These are phyloP conservation scores for Rhabdophis nuchalis DNA, from an alignment of 2,797 vertebrate species.

Conservation along the genomic window DNA sequence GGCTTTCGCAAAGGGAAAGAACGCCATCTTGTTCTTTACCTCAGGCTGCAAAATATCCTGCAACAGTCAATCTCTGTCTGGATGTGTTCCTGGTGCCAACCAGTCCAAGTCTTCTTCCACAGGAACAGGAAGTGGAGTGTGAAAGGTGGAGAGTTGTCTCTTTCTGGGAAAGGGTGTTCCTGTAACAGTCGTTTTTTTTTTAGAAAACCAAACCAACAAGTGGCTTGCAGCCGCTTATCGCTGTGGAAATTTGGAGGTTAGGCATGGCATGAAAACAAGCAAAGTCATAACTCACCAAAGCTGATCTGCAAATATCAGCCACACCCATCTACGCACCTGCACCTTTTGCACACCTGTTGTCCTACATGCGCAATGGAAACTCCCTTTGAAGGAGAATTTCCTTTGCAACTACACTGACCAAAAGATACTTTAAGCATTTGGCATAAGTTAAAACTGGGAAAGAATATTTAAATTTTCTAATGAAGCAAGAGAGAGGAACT, in stretches of 20 bases:
- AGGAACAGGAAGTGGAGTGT: constrained; percentile 38
- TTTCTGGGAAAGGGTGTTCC: constrained; percentile 35
- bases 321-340: constrained; percentile 24
- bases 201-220: constrained; percentile 46
- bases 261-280: constrained; percentile 46
- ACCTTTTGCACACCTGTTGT: constrained; percentile 47
- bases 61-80: constrained; percentile 47
- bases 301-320: constrained; percentile 47
- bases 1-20: background rate
- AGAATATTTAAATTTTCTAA: constrained; percentile 33
- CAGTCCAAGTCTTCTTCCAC: constrained; percentile 59
- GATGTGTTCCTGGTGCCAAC: constrained; percentile 36
- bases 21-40: background rate
- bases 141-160: constrained; percentile 22
- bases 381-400: constrained; percentile 47
- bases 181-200: constrained; percentile 18
- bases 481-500: constrained; percentile 49
- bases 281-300: constrained; percentile 57
- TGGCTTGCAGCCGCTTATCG: constrained; percentile 43
- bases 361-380: constrained; percentile 38
- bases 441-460: constrained; percentile 37
- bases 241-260: constrained; percentile 55
- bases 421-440: constrained; percentile 36
- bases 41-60: background rate
- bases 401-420: constrained; percentile 44